Base-by-base conservation (phyloP, 2,888 invertebrate species). In the Trachelus stipa region DNA sequence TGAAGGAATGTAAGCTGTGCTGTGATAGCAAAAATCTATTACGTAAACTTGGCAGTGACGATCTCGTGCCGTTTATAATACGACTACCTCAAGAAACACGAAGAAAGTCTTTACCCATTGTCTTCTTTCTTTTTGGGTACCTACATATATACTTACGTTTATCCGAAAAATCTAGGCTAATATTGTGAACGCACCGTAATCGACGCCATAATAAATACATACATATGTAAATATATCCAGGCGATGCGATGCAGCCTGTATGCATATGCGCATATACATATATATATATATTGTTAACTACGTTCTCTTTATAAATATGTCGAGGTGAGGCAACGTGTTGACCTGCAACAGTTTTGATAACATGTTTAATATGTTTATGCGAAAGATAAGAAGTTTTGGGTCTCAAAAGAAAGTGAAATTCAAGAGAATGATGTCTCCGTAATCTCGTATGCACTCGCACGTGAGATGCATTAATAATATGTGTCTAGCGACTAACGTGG, bases 31-130 rank as follows among this genome's bases (percentile, higher is more conserved):
- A 33, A 31, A 12, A 69, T 69, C 15, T 69, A 3, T 33, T 33
- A 69, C 69, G 30, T 33, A 69, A 69, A 69, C 69, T 69, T 69
- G 69, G 69, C 69, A 69, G 69, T 69, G 69, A 69, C 69, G 69
- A 69, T 69, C 69, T 15, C 69, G 69, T 69, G 69, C 69, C 69
- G 31, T 69, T 30, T 69, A 33, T 33, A 33, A 69, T 69, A 69
- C 33, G 31, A 33, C 33, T 30, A 30, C 33, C 33, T 69, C 69
- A 69, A 69, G 69, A 69, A 69, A 69, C 69, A 69, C 31, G 69
- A 69, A 69, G 69, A 69, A 69, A 69, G 69, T 69, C 69, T 33
- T 40, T 6, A 40, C 15, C 40, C 40, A 40, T 40, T 40, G 37
- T 37, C 37, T 40, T 40, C 15, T 40, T 69, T 69, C 11, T 69